A percentile compares a stretch with the other conserved stretches of the same genome.
phyloP scores from a whole-genome alignment of 2,888 invertebrate genomes.

The Magallana nippona region DNA sequence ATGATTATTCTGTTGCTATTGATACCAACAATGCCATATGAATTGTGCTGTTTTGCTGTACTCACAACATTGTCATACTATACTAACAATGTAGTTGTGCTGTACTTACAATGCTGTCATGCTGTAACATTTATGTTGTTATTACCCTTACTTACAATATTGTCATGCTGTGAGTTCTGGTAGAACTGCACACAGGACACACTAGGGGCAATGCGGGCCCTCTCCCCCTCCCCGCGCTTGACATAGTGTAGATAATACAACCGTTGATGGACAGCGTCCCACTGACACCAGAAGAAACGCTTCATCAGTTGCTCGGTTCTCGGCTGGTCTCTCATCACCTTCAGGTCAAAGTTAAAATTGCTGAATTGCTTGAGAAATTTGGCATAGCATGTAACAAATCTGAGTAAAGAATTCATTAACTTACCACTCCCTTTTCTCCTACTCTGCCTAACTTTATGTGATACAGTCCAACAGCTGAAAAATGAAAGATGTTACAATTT shows the following conservation, averaged over 20 bases:
- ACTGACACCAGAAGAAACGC: constrained; percentile 76
- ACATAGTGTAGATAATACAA: constrained; percentile 71
- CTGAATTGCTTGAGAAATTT: too few relatives aligned
- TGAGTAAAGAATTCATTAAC: constrained; percentile 37
- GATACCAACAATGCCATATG: too few relatives aligned
- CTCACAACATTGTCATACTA: too few relatives aligned
- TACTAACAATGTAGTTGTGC: too few relatives aligned
- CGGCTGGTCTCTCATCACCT: constrained; percentile 76
- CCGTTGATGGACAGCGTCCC: constrained; percentile 70
- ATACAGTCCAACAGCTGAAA: constrained; percentile 77
- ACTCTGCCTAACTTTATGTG: constrained; percentile 72
- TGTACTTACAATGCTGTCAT: constrained; percentile 69
- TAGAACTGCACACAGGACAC: constrained; percentile 72
- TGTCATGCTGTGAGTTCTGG: constrained; percentile 64
- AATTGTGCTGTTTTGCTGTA: too few relatives aligned
- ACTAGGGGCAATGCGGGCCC: constrained; percentile 51
- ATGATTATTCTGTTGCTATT: too few relatives aligned
- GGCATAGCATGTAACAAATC: too few relatives aligned
- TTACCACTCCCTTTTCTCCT: constrained; percentile 73
- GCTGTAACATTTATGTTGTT: constrained; percentile 51
- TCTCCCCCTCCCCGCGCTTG: constrained; percentile 49
- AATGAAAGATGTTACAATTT: constrained; percentile 34
- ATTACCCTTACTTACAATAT: constrained; percentile 62
- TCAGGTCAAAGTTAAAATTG: background rate
- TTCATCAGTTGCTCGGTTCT: constrained; percentile 72